Conservation (phyloP, 2,888 invertebrate species). For the Trichopria drosophilae region DNA sequence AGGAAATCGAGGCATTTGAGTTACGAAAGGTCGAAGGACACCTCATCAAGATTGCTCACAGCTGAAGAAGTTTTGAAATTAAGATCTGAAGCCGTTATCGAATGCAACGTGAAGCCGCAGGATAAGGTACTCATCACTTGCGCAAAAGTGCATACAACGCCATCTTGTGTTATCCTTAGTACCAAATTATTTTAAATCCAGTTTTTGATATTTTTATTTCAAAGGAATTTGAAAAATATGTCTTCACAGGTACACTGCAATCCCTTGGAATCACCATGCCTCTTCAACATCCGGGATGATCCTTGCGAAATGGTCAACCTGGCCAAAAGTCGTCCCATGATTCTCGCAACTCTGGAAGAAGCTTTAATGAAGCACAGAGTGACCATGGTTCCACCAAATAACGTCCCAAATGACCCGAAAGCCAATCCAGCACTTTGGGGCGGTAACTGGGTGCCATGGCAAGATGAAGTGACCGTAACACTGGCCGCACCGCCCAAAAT, state of each 20-base stretch:
- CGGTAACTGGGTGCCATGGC: slow-evolving; percentile 65
- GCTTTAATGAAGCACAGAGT: slow-evolving; percentile 57
- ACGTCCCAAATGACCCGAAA: slow-evolving; percentile 57
- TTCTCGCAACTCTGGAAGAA: slow-evolving; percentile 58
- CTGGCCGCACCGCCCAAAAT: slow-evolving; percentile 17
- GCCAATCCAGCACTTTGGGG: slow-evolving; percentile 63
- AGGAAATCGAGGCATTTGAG: slow-evolving; percentile 45
- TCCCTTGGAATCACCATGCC: slow-evolving; percentile 50
- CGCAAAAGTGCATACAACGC: neutral
- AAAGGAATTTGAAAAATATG: too few species aligned
- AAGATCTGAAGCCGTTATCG: slow-evolving; percentile 43
- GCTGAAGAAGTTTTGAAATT: slow-evolving; percentile 40
- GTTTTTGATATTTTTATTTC: too few species aligned
- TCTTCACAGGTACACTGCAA: slow-evolving; percentile 46
- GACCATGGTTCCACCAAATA: slow-evolving; percentile 58
- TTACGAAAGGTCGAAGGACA: slow-evolving; percentile 11
- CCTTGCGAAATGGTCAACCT: slow-evolving; percentile 60
- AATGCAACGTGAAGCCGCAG: slow-evolving; percentile 42
- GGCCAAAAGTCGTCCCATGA: slow-evolving; percentile 53
- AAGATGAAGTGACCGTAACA: slow-evolving; percentile 50
- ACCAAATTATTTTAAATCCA: too few species aligned
- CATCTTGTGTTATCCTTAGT: too few species aligned
- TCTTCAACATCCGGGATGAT: slow-evolving; percentile 56
- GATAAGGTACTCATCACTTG: neutral
- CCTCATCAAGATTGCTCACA: slow-evolving; percentile 35